Percentiles rank a stretch among this genome's conserved stretches.
phyloP scores from a whole-genome alignment of 2,113 vertebrate genomes.

The Protobothrops flavoviridis region DNA sequence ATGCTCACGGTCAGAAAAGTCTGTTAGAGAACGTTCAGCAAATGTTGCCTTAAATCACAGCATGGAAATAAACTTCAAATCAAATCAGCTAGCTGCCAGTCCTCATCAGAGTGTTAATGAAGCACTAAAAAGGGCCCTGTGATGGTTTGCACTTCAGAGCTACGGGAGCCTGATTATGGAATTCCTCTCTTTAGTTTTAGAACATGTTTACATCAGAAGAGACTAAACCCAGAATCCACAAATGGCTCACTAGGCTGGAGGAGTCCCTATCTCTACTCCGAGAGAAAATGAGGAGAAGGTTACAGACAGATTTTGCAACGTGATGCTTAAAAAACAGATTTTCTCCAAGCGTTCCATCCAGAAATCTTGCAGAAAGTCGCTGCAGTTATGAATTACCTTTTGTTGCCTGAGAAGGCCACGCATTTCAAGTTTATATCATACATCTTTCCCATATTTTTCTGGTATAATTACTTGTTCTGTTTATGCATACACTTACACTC shows the following conservation, averaged over 20 bases:
- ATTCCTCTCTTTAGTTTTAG: constrained; percentile 54
- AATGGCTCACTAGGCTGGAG: neutral
- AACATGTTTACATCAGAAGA: constrained; percentile 30
- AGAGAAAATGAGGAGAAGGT: neutral
- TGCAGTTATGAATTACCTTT: neutral
- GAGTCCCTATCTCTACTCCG: neutral
- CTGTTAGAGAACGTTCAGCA: constrained; percentile 70
- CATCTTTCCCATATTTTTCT: neutral
- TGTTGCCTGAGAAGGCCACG: neutral
- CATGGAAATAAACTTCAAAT: constrained; percentile 70
- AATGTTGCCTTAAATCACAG: constrained; percentile 67
- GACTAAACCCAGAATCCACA: constrained; percentile 30
- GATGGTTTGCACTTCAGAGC: constrained; percentile 49
- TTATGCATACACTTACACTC: neutral
- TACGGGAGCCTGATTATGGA: constrained; percentile 58
- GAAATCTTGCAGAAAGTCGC: neutral
- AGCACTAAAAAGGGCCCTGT: constrained; percentile 64
- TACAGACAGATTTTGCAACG: neutral
- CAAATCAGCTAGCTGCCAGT: constrained; percentile 65
- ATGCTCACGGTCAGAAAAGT: constrained; percentile 64
- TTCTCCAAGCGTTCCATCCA: neutral
- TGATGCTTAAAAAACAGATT: neutral
- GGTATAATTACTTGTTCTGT: neutral
- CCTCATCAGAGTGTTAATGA: constrained; percentile 68
- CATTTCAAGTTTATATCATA: neutral